Conservation (phyloP, 2,113 vertebrate species). For the Cyphomyrus discorhynchus region DNA sequence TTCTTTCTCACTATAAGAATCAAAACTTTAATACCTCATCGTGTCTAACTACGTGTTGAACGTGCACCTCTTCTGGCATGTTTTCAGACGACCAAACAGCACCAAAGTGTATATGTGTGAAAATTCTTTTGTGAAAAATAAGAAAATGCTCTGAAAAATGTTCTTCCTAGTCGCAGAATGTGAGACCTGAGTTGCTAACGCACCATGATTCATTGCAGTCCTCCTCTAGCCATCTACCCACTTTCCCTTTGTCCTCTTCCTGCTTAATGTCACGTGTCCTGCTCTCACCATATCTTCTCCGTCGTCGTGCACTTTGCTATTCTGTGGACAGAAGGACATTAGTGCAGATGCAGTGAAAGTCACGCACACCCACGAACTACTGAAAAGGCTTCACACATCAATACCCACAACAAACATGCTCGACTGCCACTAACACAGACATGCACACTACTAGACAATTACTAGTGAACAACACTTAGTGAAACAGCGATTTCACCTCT, state of each 20-base stretch:
- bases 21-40: not conserved
- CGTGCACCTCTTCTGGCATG: not conserved
- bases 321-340: not conserved
- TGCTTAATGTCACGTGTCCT: not conserved
- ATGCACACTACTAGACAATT: not conserved
- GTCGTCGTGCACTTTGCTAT: not conserved
- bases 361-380: not conserved
- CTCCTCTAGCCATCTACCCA: not conserved
- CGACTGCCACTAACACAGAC: not conserved
- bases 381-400: not conserved
- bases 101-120: constrained; percentile 1
- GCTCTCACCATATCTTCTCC: not conserved
- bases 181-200: constrained; percentile 7
- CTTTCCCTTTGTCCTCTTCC: not conserved
- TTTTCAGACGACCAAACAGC: not conserved
- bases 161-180: not conserved
- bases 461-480: not conserved
- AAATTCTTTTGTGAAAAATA: not conserved
- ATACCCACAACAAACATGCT: not conserved
- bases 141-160: not conserved
- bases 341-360: not conserved
- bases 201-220: not conserved
- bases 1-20: not conserved
- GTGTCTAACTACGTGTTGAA: not conserved
- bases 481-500: not conserved